Conservation (phyloP, 1,140 invertebrate genomes). For the Drosophila melanica region DNA sequence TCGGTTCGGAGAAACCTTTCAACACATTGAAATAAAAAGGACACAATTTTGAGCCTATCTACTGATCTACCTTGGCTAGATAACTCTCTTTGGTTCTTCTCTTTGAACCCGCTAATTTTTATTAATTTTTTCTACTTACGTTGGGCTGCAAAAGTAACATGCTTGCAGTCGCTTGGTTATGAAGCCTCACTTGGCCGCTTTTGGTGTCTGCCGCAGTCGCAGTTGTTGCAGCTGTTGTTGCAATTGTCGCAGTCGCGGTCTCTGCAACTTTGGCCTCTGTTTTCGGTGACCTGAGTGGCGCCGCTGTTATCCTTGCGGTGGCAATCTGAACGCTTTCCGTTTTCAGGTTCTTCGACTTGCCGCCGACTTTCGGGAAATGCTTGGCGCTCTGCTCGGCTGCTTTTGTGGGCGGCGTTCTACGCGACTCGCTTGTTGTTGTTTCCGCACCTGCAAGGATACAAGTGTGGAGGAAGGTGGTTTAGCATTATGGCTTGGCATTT, state of each 20-base stretch:
- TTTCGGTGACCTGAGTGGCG: conserved; percentile 28
- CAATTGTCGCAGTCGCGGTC: conserved; percentile 15
- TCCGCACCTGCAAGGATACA: conserved; percentile 63
- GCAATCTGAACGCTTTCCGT: conserved; percentile 30
- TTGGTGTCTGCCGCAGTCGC: conserved; percentile 44
- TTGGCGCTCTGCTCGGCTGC: conserved; percentile 1
- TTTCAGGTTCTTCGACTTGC: conserved; percentile 53
- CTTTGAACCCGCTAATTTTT: too few relatives aligned
- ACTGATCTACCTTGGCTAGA: background rate
- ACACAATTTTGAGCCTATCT: too few relatives aligned
- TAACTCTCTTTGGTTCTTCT: background rate
- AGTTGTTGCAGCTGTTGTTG: conserved; percentile 43
- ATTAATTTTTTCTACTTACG: too few relatives aligned
- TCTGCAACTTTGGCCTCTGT: conserved; percentile 18
- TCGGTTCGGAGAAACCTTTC: too few relatives aligned
- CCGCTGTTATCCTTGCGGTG: conserved; percentile 24
- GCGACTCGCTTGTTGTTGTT: conserved; percentile 46
- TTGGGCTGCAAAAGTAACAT: conserved; percentile 84
- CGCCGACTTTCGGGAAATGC: conserved; percentile 15
- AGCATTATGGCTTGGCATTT: conserved; percentile 26
- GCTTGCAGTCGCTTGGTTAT: conserved; percentile 77
- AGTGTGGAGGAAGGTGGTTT: conserved; percentile 1
- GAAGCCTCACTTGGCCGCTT: conserved; percentile 71
- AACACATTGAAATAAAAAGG: too few relatives aligned
- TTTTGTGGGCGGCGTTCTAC: conserved; percentile 38